Conservation (phyloP, 1,140 invertebrate genomes). For the Sarcophaga bullata region DNA sequence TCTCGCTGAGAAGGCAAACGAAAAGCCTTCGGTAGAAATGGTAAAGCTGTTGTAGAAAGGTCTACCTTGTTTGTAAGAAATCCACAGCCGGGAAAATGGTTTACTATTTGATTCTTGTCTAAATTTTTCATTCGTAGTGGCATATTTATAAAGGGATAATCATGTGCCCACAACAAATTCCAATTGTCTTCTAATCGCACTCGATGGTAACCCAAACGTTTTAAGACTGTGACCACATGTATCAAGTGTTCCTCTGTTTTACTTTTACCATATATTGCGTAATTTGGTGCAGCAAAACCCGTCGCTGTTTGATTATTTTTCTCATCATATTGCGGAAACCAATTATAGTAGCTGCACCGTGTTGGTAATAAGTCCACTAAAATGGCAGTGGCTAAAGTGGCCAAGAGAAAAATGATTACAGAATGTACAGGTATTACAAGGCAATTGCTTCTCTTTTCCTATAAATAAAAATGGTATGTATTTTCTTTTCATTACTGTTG, state of each 20-base stretch:
- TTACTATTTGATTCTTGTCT: slow-evolving; percentile 83
- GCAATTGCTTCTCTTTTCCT: not conserved
- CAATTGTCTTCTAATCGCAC: slow-evolving; percentile 72
- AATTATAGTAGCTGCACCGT: slow-evolving; percentile 12
- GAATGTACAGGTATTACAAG: slow-evolving; percentile 47
- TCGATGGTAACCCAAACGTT: slow-evolving; percentile 77
- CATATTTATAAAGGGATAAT: slow-evolving; percentile 84
- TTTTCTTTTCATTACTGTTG: not conserved
- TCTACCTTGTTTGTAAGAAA: slow-evolving; percentile 96
- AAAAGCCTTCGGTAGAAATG: slow-evolving; percentile 88
- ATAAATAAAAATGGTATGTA: not conserved
- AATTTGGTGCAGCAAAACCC: slow-evolving; percentile 54
- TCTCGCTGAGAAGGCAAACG: slow-evolving; percentile 83
- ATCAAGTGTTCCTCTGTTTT: slow-evolving; percentile 72
- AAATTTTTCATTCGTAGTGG: slow-evolving; percentile 71
- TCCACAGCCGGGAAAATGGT: slow-evolving; percentile 95
- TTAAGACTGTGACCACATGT: slow-evolving; percentile 81
- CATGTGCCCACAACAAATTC: slow-evolving; percentile 92
- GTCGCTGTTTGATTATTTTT: not conserved
- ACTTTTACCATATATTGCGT: slow-evolving; percentile 69
- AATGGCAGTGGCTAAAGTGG: slow-evolving; percentile 53
- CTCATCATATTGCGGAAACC: not conserved
- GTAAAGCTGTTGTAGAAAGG: slow-evolving; percentile 80
- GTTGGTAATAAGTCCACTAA: slow-evolving; percentile 50
- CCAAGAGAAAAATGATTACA: slow-evolving; percentile 52